Base-by-base conservation (phyloP, 1,140 invertebrate genomes). In the Harlomillsia oculata region DNA sequence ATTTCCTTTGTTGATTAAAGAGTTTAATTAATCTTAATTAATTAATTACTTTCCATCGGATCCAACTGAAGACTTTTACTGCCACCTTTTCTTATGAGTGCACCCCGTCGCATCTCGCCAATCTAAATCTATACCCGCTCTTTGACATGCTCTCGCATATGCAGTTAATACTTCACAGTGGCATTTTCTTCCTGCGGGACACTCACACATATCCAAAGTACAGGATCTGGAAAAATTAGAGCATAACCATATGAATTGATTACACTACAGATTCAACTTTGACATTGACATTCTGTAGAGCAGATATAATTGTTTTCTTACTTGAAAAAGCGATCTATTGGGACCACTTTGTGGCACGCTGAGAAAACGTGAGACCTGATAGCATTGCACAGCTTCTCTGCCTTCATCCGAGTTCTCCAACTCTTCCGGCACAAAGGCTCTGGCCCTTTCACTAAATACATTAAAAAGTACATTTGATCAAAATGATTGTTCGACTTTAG, bases 121-220 rank as follows among this genome's bases (percentile, higher is more conserved):
- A 78, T 70, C 59, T 16, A 50, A 25, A 18, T 67, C 46, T n/a
- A 74, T 60, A 1, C 87, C 88, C 8, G 86, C 69, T 5, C 87
- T 75, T 40, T 80, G 75, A 70, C 91, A 94, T 68, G 91, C 86
- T 58, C 85, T 80, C 3, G 84, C 84, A 69, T 94, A 95, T 0
- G 90, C 89, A 50, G 82, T 82, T 59, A 93, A 82, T 43, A 87
- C 85, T 65, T 92, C 88, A 70, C 91, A 95, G 69, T 90, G 87
- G 68, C 90, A 94, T 53, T 79, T 75, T 32, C 77, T 74, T 2
- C 78, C 76, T n/a, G 77, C 76, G 1, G 83, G 81, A 74, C 91
- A 95, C 67, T 91, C 87, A 70, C 89, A 92, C 74, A 92, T 89
- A 70, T 95, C 91, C 67, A 86, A 76, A 54, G 85, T 77, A 71